These are phyloP conservation scores for Gambelia wislizenii DNA, from an alignment of 2,797 vertebrate species.

Conservation along the genomic window DNA sequence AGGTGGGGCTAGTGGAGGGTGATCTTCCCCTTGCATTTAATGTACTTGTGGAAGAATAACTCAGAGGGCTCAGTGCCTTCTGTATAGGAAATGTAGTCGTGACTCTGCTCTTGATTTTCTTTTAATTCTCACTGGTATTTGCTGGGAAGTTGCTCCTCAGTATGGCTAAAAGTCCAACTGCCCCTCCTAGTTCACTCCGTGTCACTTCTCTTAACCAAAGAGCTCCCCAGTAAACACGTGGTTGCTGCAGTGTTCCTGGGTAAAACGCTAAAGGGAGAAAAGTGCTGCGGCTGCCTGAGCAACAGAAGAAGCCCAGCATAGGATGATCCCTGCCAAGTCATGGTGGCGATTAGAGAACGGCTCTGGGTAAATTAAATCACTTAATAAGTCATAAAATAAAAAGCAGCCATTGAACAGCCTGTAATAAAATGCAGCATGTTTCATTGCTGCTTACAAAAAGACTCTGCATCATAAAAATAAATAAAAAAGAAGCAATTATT, in stretches of 20 bases:
- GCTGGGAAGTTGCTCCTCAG: not conserved
- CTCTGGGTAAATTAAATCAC: constrained; percentile 52
- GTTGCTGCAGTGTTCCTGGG: not conserved
- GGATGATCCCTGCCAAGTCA: not conserved
- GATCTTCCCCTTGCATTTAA: not conserved
- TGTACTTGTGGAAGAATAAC: not conserved
- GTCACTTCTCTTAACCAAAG: rapidly evolving
- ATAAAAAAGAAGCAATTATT: not conserved
- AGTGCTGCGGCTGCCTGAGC: rapidly evolving
- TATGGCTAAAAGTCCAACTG: not conserved
- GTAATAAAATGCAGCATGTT: constrained; percentile 16
- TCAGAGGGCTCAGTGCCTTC: not conserved
- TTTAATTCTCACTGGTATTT: not conserved
- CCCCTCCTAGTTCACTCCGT: not conserved
- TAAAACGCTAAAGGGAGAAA: not conserved
- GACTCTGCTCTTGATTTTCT: not conserved
- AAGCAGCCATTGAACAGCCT: constrained; percentile 44
- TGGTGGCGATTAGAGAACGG: constrained; percentile 30
- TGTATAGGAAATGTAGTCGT: not conserved
- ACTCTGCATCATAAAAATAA: constrained; percentile 6
- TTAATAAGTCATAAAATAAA: constrained; percentile 42
- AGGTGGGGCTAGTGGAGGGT: not conserved
- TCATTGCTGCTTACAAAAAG: not conserved
- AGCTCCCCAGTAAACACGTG: not conserved
- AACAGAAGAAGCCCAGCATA: constrained; percentile 10